A percentile compares a stretch with the other conserved stretches of the same genome.
Evolutionary conservation across 2,797 vertebrate genomes (phyloP).

Genomic region (Tadarida brasiliensis): DNA sequence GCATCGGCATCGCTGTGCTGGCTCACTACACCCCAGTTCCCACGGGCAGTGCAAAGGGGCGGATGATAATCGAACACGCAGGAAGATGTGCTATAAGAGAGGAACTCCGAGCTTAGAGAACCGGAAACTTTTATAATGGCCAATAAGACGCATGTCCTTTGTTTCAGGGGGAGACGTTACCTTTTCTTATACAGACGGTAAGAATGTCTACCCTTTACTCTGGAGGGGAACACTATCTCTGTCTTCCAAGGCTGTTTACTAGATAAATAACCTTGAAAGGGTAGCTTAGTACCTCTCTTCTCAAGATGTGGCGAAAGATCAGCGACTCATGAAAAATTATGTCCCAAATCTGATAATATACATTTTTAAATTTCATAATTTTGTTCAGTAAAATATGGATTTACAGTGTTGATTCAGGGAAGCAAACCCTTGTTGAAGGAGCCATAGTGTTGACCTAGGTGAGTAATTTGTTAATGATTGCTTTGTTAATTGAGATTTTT

Average conservation of each 20-base stretch:
- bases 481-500: slow-evolving; percentile 1
- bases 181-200: not conserved
- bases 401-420: not conserved
- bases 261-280: not conserved
- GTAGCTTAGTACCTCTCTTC: not conserved
- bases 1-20: not conserved
- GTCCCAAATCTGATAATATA: not conserved
- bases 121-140: not conserved
- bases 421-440: not conserved
- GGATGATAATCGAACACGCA: not conserved
- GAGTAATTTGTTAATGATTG: not conserved
- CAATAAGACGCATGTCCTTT: not conserved
- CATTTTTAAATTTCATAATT: not conserved
- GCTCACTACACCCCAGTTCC: not conserved
- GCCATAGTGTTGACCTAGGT: not conserved
- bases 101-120: not conserved
- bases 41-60: not conserved
- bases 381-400: not conserved
- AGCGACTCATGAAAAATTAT: not conserved
- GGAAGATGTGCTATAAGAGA: not conserved
- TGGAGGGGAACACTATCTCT: not conserved
- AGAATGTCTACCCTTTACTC: not conserved
- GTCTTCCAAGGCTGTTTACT: not conserved
- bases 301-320: not conserved
- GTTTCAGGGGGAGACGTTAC: not conserved